Base-by-base conservation (phyloP, 1,140 invertebrate species). In the Samia ricini region DNA sequence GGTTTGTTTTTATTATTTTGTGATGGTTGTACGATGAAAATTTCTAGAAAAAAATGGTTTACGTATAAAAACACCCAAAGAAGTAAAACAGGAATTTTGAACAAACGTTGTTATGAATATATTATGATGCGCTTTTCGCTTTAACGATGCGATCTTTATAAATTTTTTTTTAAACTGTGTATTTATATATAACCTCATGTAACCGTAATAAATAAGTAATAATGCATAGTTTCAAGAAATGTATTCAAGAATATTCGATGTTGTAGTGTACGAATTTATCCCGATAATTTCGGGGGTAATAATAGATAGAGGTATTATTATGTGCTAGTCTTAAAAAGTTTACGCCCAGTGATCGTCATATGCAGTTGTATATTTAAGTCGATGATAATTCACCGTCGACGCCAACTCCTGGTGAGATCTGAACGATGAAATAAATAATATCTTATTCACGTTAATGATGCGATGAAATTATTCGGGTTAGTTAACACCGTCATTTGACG, bases 31-130 rank as follows among this genome's bases (percentile, higher is more conserved):
- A 29, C 10, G 33, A 15, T 4, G 10, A 4, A 42, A 42, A 42
- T 4, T 12, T 42, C 33, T 42, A 42, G 12, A 3, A 12, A 42
- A 42, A 12, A 42, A 42, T 15, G 33, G 33, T 42, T 42, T 42
- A 8, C 4, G 3, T 42, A 15, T 20, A 2, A 20, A 56, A 64
- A 33, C 26, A 57, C 49, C 42, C 2, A 24, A 24, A 20, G 8
- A 42, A 42, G 33, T 42, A 42, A n/a, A 42, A 42, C 33, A 79
- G 80, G 82, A 83, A 86, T 86, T 88, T 85, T 88, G 83, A 85
- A 86, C 83, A 88, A 85, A 79, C 77, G 85, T 82, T 79, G n/a
- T n/a, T n/a, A n/a, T n/a, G n/a, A n/a, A 15, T 15, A 42, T 42
- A 15, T 10, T 5, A 42, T 42, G n/a, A 66, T 80, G 78, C 81